phyloP scores from a whole-genome alignment of 53 echinoderm and acorn worm genomes.

The Pentamera pediparva region DNA sequence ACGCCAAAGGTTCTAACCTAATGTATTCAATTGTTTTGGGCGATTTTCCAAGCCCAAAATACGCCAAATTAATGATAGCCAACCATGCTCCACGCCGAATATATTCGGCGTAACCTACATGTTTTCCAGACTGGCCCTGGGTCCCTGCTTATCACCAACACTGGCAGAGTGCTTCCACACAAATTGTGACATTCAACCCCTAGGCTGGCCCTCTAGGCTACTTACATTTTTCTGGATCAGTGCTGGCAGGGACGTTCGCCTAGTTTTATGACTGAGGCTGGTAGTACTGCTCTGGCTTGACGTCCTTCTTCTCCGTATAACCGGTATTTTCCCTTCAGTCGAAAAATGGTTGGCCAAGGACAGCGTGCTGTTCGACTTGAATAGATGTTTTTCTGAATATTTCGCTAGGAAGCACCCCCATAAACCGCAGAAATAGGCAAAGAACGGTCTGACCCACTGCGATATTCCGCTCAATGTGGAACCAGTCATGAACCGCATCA shows the following conservation, averaged over 20 bases:
- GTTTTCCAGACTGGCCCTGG: too few species aligned
- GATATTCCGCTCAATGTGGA: slow-evolving; percentile 80
- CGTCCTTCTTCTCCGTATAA: slow-evolving; percentile 83
- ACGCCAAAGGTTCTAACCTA: too few species aligned
- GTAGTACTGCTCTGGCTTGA: slow-evolving; percentile 89
- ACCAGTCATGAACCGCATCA: slow-evolving; percentile 88
- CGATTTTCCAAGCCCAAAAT: too few species aligned
- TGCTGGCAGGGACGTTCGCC: slow-evolving; percentile 92
- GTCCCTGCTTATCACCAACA: too few species aligned
- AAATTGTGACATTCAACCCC: too few species aligned
- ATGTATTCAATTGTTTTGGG: too few species aligned
- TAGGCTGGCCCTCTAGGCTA: too few species aligned
- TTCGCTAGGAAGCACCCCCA: slow-evolving; percentile 83
- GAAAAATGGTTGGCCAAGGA: slow-evolving; percentile 65
- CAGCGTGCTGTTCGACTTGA: slow-evolving; percentile 55
- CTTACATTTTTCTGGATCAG: slow-evolving; percentile 69
- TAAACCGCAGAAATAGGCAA: slow-evolving; percentile 97
- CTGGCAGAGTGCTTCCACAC: too few species aligned
- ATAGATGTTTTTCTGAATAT: slow-evolving; percentile 82
- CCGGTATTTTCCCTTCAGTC: slow-evolving; percentile 93
- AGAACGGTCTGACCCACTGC: slow-evolving; percentile 75
- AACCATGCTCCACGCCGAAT: too few species aligned
- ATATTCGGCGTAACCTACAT: too few species aligned
- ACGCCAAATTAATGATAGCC: too few species aligned
- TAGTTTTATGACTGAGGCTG: slow-evolving; percentile 83